A percentile compares a stretch with the other conserved stretches of the same genome.
Evolutionary conservation across 2,113 vertebrate species (phyloP).

Genomic region (Nyctereutes procyonoides): DNA sequence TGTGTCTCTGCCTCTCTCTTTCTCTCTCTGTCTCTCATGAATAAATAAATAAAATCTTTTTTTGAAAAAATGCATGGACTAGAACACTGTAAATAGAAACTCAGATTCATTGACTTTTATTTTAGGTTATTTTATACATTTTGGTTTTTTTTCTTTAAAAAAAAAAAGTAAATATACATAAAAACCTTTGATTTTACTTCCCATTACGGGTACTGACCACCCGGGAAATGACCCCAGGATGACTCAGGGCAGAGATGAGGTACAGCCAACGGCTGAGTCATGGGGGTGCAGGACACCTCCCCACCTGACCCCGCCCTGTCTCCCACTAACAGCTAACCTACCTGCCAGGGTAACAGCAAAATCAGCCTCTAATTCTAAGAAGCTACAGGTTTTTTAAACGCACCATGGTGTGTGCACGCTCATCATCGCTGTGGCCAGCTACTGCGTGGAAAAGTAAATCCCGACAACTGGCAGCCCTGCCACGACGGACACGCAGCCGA

Average conservation of each 20-base stretch:
- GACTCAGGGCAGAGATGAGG: neutral
- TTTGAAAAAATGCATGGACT: neutral
- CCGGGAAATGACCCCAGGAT: neutral
- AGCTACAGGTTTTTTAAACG: neutral
- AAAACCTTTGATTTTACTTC: neutral
- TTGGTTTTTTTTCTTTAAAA: too few relatives aligned
- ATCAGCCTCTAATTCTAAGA: constrained; percentile 32
- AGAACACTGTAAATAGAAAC: neutral
- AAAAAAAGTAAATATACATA: neutral
- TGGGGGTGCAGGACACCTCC: rapidly evolving
- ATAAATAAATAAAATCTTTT: too few relatives aligned
- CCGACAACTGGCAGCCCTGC: neutral
- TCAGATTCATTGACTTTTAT: neutral
- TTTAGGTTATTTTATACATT: neutral
- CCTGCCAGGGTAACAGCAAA: neutral
- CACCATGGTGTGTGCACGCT: neutral
- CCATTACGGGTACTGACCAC: neutral
- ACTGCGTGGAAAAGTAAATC: constrained; percentile 53
- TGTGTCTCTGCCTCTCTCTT: too few relatives aligned
- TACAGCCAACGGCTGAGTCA: too few relatives aligned
- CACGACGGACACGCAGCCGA: constrained; percentile 40
- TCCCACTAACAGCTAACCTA: neutral
- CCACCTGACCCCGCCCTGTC: neutral
- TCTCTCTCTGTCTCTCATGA: too few relatives aligned
- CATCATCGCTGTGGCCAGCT: neutral